Base-by-base conservation (phyloP, 2,113 vertebrate species). In the Uria lomvia region DNA sequence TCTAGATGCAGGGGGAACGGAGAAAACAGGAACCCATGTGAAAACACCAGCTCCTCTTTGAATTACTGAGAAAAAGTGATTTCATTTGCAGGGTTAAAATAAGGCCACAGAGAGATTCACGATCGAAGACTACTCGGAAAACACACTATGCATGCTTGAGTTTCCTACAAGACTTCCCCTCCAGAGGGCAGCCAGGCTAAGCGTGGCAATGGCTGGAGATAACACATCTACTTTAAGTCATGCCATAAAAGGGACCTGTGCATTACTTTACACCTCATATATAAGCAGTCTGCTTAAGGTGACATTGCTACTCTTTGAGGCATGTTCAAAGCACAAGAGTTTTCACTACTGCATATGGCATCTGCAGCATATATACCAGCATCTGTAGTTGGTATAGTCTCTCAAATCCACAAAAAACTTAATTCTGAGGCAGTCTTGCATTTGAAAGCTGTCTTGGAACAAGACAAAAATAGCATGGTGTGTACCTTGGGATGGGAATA, bases 71-170 rank as follows among this genome's bases (percentile, higher is more conserved):
- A 59, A 76, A 63, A 38, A 60, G 36, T 18, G 2, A 55, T 70
- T 79, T 85, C 21, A 58, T 58, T 56, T 67, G 34, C 43, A 78
- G 36, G 43, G 38, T 65, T 87, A 90, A 83, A 68, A 21, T 60
- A 49, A 76, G 52, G 50, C 32, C 74, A 50, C 36, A 38, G 50
- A 75, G 38, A 80, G 17, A 79, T 5, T 55, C 20, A 43, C n/a
- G 11, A 79, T 36, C 17, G 29, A 86, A 29, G 8, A 65, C 38
- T 59, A n/a, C 29, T 26, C 42, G 52, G 81, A 56, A 83, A 47
- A 77, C 2, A 30, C 3, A 63, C 3, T 12, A 19, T 2, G 12
- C 16, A 68, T 2, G 4, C 19, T 24, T 1, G 2, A 45, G 32
- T 60, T 65, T 53, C n/a, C 32, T 22, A 15, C 12, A 38, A 36